Evolutionary conservation across 2,888 invertebrate species (phyloP), one percentile per base, ranked within the genome.

Genomic region (Coecobrya sp.): DNA sequence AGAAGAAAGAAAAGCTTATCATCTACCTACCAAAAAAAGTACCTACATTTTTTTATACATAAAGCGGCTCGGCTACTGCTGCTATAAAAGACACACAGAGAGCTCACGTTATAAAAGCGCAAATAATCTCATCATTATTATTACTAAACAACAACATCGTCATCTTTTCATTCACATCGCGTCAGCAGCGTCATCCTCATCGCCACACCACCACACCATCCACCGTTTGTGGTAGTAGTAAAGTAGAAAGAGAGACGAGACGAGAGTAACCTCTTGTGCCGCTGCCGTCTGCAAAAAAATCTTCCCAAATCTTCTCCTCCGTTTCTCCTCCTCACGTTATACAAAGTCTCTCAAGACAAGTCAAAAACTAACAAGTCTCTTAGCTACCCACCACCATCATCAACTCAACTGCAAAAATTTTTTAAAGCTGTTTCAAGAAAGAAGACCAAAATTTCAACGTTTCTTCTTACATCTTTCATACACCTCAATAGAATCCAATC

Each of bases 131-230:
- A 62, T 52, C 59, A 27, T 65, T n/a, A 62, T 52, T 19, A 27
- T 65, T n/a, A 25, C 27, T 27, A 27, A 27, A 22, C 4, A 65
- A 13, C 13, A 13, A 13, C 30, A 27, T 11, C 73, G 42, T 42
- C 73, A 5, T 27, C 73, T 42, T 19, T 42, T 42, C 73, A 19
- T 73, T 27, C 59, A 49, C 49, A 49, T 49, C 13, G 7, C 52
- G 2, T 22, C 49, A 79, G 1, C 76, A 76, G 45, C 59, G 59
- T 82, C 82, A 81, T 30, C 81, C 19, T 30, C 55, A 55, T 81
- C 81, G 55, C 81, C n/a, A n/a, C 82, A 76, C 5, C 36, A 25
- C 27, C 68, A 25, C 13, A 0, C 30, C 27, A 10, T 10, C 1
- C 11, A 49, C 10, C 3, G 49, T 49, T 7, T 3, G 1, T 7